Base-by-base conservation (phyloP, 2,888 invertebrate species). In the Lithophane socia region DNA sequence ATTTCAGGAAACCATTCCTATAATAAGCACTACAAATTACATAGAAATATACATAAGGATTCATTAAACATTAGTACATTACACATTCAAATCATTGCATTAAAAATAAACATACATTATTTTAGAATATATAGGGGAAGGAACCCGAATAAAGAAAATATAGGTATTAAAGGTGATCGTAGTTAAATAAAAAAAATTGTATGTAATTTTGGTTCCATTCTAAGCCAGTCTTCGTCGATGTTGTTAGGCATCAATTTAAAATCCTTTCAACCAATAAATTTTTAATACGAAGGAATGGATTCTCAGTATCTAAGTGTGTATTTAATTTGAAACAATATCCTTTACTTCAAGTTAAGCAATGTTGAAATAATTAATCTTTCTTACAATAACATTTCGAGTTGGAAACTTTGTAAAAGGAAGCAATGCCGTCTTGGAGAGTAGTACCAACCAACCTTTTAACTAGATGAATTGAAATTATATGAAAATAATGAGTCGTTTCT, bases 361-460 rank as follows among this genome's bases (percentile, higher is more conserved):
- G 79, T 83, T 82, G 79, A 82, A 89, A 85, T 84, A 90, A 89
- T 89, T 87, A 90, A 89, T 88, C 82, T 84, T 78, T 81, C 82
- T 83, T 88, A 77, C 73, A 86, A 85, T 88, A 87, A 87, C 75
- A 86, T 85, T 85, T 82, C 44, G 58, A 70, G 80, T 74, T 74
- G 47, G 66, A 72, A 88, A 88, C 86, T 88, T 88, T 56, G 74
- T 72, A 66, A 86, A 79, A 77, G 81, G 80, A 87, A 82, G 68
- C 42, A 74, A 80, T 70, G 66, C 37, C 65, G 29, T n/a, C 60
- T 74, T 77, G 70, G 58, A 69, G 74, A 83, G 68, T 56, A 61
- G 37, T 37, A 37, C 4, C 37, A 37, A 2, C 64, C 66, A 78
- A 79, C 72, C 74, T 82, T 80, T 78, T 79, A 65, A 73, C 71